Conservation (phyloP, 2,113 vertebrate species). For the Motacilla tschutschensis region DNA sequence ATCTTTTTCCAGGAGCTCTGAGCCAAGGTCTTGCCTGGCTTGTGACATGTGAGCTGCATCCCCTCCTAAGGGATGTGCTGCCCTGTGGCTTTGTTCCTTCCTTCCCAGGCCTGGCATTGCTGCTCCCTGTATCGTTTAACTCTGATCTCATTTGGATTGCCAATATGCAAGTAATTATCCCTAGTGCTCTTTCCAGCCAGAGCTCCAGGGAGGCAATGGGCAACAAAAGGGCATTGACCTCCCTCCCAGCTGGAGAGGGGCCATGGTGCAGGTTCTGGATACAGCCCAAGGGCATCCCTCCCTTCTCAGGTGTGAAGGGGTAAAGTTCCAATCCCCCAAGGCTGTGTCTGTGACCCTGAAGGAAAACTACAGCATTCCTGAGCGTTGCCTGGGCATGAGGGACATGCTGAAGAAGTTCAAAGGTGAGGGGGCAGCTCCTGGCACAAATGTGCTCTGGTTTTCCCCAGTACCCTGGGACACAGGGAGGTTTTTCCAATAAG, state of each 20-base stretch:
- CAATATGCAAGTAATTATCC: not conserved
- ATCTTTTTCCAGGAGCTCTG: not conserved
- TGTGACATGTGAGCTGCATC: not conserved
- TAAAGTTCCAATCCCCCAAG: not conserved
- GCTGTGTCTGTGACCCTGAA: not conserved
- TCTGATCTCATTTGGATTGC: not conserved
- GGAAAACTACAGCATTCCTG: slow-evolving; percentile 51
- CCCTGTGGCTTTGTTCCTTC: not conserved
- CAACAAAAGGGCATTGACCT: not conserved
- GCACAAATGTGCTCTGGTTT: not conserved
- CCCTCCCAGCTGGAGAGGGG: fast-evolving
- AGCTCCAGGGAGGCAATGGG: not conserved
- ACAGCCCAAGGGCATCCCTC: not conserved
- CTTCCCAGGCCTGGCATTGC: not conserved
- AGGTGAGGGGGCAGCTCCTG: slow-evolving; percentile 6
- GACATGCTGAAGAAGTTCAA: slow-evolving; percentile 60
- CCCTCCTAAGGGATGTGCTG: not conserved
- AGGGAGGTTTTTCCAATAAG: not conserved
- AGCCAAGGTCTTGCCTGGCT: not conserved
- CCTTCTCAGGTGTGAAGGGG: slow-evolving; percentile 19
- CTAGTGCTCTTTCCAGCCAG: not conserved
- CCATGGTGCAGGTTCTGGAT: not conserved
- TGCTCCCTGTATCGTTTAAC: fast-evolving
- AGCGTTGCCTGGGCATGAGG: slow-evolving; percentile 42
- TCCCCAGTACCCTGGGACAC: not conserved